Evolutionary conservation across 2,113 vertebrate species (phyloP), one percentile per base, ranked within the genome.

Genomic region (Leuciscus idus): DNA sequence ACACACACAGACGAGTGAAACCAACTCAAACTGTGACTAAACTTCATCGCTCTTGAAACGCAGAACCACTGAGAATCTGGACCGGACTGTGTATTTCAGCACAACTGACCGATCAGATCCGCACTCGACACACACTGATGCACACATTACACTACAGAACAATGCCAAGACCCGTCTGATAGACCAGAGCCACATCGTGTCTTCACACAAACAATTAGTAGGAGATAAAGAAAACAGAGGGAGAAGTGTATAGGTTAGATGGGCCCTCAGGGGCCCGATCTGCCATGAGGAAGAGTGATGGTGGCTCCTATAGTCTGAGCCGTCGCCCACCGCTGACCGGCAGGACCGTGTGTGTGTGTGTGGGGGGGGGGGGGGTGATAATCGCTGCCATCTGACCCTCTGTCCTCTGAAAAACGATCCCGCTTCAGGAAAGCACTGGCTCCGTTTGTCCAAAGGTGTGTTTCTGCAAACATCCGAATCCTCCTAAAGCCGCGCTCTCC

Each of bases 361-460:
- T 39, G 36, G 0, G 43, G 0, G 43, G 0, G 43, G 0, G 64
- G 57, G 66, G 86, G 83, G 73, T 36, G 50, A 79, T 87, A 84
- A 86, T 87, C 70, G 85, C 57, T 83, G 76, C 85, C 77, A 87
- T 89, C 75, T 86, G 89, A 87, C 86, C 85, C 52, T 64, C 61
- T 43, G 73, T 77, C 83, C 83, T 78, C 83, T 76, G 90, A 91
- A 91, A 91, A 43, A 61, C 23, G 81, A 91, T 88, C 88, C 86
- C 21, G 52, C 46, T 46, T 46, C 85, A 88, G 85, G 83, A 89
- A 89, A 83, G 83, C 73, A 81, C 43, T 48, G 77, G 59, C 85
- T 86, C 77, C 80, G 33, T 43, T 76, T 75, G 82, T 81, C 72
- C 68, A 81, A 9, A 23, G 77, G 30, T 46, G 66, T 81, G 73